Percentiles rank a stretch among this genome's conserved stretches.
phyloP scores from a whole-genome alignment of 2,888 invertebrate species.

The Synergus laeviventris region DNA sequence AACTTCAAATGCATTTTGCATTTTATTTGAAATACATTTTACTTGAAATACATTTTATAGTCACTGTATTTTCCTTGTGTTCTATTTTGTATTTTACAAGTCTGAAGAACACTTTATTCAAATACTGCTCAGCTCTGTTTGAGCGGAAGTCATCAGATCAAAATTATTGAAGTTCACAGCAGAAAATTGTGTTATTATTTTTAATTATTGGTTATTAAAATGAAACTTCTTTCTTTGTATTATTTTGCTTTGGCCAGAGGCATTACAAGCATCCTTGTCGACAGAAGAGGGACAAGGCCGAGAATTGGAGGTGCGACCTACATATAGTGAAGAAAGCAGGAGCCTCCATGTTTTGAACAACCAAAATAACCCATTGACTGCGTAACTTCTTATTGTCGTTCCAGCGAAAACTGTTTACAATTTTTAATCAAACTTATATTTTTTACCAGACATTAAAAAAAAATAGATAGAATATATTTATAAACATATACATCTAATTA shows the following conservation, averaged over 20 bases:
- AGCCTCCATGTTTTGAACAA: slow-evolving; percentile 38
- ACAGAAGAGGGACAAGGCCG: slow-evolving; percentile 64
- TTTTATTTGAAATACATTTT: too few relatives aligned
- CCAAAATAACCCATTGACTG: slow-evolving; percentile 38
- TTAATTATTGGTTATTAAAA: slow-evolving; percentile 12
- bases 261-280: slow-evolving; percentile 7
- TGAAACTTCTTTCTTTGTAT: slow-evolving; percentile 18
- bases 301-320: slow-evolving; percentile 61
- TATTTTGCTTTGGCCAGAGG: slow-evolving; percentile 18
- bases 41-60: too few relatives aligned
- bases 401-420: neutral
- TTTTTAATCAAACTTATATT: neutral
- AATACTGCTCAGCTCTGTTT: neutral
- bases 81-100: too few relatives aligned
- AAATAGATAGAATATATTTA: too few relatives aligned
- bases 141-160: neutral
- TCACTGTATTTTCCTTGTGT: too few relatives aligned
- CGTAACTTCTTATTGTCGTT: slow-evolving; percentile 10
- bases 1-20: neutral
- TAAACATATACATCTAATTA: too few relatives aligned
- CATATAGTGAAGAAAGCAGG: slow-evolving; percentile 47
- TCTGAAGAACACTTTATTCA: too few relatives aligned
- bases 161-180: neutral
- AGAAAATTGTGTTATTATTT: neutral
- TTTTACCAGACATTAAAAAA: neutral